Evolutionary conservation across 2,888 invertebrate species (phyloP).

Genomic region (Drosophila longiperda): DNA sequence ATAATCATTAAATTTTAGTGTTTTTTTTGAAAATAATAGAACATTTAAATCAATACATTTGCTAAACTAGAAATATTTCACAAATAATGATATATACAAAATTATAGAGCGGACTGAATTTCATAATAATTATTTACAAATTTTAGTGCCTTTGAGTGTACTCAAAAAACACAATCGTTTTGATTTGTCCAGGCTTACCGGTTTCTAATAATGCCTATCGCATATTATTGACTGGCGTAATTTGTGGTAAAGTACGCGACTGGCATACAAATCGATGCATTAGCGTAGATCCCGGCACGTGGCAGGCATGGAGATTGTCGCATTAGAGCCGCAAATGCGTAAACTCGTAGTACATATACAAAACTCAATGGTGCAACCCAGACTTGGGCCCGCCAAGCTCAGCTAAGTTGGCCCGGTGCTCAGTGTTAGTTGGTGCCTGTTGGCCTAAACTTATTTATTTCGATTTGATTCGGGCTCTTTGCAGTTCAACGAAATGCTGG

Average conservation of each 20-base stretch:
- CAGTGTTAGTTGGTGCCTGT: conserved; percentile 55
- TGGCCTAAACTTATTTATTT: conserved; percentile 27
- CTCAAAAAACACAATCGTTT: neutral
- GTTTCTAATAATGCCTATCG: conserved; percentile 32
- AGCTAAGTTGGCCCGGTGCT: conserved; percentile 9
- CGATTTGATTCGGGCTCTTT: conserved; percentile 13
- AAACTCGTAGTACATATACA: conserved; percentile 56
- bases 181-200: conserved; percentile 12
- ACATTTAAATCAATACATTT: neutral
- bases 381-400: neutral
- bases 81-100: neutral
- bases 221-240: conserved; percentile 54
- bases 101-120: neutral
- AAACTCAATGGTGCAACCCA: conserved; percentile 56
- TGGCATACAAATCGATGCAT: conserved; percentile 54
- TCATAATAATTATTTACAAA: conserved; percentile 2
- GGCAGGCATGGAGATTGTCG: conserved; percentile 49
- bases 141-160: conserved; percentile 5
- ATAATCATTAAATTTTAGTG: too few relatives aligned
- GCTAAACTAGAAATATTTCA: neutral
- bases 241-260: conserved; percentile 45
- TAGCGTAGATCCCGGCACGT: conserved; percentile 46
- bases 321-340: conserved; percentile 61
- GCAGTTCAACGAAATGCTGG: conserved; percentile 71
- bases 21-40: neutral